Evolutionary conservation across 2,888 invertebrate genomes (phyloP).

Genomic region (Nymphalis c-album): DNA sequence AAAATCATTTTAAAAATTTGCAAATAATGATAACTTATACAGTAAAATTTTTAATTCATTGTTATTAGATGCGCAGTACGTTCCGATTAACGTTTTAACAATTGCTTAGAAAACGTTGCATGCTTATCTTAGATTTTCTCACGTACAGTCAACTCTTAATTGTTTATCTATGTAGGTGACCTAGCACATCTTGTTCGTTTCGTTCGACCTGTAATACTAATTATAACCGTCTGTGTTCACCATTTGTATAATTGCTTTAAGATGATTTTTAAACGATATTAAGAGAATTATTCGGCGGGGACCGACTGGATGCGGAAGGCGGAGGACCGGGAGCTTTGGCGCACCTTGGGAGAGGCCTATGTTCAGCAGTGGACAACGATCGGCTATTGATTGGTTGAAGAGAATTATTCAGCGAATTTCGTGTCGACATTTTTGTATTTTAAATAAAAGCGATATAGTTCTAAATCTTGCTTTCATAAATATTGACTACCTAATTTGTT

Average conservation of each 20-base stretch:
- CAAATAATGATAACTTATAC: no score
- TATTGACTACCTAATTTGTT: no score
- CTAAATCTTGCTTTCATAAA: no score
- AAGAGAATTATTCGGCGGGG: background rate
- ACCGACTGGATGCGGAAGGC: no score
- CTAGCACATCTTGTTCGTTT: conserved; percentile 30
- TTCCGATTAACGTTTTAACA: conserved; percentile 21
- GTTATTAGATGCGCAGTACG: conserved; percentile 19
- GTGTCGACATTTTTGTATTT: background rate
- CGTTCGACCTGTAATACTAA: conserved; percentile 23
- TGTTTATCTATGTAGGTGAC: conserved; percentile 39
- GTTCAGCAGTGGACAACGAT: no score
- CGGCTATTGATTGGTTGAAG: no score
- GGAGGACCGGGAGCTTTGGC: no score
- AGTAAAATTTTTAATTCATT: conserved; percentile 13
- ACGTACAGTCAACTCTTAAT: conserved; percentile 35
- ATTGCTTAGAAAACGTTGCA: conserved; percentile 35
- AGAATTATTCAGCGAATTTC: background rate
- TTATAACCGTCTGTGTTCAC: conserved; percentile 20
- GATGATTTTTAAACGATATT: conserved; percentile 2
- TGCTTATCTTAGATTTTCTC: conserved; percentile 37
- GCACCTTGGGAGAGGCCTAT: no score
- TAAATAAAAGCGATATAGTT: background rate
- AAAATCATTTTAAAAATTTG: no score
- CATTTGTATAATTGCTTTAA: conserved; percentile 11